These are phyloP conservation scores for Columba guinea DNA, from an alignment of 2,797 vertebrate genomes.

Conservation along the genomic window DNA sequence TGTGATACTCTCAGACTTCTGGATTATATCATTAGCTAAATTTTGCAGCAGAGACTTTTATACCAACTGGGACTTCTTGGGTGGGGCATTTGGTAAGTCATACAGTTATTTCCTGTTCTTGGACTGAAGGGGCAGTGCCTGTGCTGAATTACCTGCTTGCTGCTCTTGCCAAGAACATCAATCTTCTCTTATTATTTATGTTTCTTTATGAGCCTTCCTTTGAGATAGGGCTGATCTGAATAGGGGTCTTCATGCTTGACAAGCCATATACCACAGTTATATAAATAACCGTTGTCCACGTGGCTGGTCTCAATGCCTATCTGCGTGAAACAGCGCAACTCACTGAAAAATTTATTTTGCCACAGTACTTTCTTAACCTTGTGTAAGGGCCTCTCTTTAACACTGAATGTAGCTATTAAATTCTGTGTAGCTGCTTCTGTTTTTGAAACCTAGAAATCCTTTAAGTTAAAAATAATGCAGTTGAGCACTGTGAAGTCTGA, in stretches of 20 bases:
- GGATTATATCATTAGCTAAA: slow-evolving; percentile 70
- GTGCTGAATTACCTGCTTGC: slow-evolving; percentile 61
- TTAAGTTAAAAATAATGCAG: not conserved
- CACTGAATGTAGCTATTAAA: not conserved
- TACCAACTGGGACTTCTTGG: slow-evolving; percentile 40
- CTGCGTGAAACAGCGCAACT: not conserved
- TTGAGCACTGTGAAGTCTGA: not conserved
- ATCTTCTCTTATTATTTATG: not conserved
- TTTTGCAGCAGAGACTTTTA: slow-evolving; percentile 76
- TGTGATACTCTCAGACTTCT: slow-evolving; percentile 14
- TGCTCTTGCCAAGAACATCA: slow-evolving; percentile 61
- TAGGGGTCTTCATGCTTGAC: slow-evolving; percentile 19
- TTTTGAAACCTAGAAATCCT: not conserved
- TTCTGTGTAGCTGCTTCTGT: not conserved
- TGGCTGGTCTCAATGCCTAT: not conserved
- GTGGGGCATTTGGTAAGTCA: slow-evolving; percentile 54
- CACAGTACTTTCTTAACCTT: not conserved
- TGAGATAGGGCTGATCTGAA: slow-evolving; percentile 17
- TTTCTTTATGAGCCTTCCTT: slow-evolving; percentile 11
- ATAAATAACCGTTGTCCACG: not conserved
- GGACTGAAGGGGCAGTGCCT: slow-evolving; percentile 57
- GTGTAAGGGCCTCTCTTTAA: not conserved
- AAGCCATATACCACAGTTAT: not conserved
- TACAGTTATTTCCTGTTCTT: slow-evolving; percentile 63
- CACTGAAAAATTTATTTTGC: not conserved